Percentiles rank a stretch among this genome's conserved stretches.
Conservation (phyloP, 1,140 invertebrate species). For the Heliothis subflexa region DNA sequence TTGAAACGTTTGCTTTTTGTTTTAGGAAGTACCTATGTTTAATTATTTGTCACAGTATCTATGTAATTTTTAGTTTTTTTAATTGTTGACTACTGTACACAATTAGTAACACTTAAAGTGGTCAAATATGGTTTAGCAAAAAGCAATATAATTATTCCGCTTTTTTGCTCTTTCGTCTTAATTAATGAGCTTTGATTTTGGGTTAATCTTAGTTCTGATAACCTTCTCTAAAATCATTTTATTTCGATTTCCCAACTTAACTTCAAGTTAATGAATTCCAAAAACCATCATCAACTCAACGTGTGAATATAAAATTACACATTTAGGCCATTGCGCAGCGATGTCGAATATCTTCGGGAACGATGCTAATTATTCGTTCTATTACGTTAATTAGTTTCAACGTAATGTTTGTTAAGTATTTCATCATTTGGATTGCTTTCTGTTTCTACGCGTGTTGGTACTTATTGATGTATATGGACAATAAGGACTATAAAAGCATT, state of each 20-base stretch:
- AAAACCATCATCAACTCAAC: background rate
- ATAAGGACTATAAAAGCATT: too few species aligned
- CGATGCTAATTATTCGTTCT: slow-evolving; percentile 19
- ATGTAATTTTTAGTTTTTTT: too few species aligned
- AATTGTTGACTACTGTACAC: too few species aligned
- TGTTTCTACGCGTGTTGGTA: background rate
- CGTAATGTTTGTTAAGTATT: background rate
- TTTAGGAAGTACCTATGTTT: background rate
- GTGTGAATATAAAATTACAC: slow-evolving; percentile 1
- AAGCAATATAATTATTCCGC: too few species aligned
- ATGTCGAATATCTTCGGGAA: slow-evolving; percentile 12
- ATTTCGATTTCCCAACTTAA: too few species aligned
- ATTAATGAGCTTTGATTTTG: too few species aligned
- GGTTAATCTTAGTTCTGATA: too few species aligned
- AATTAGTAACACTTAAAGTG: too few species aligned
- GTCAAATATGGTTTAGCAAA: too few species aligned
- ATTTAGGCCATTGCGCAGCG: slow-evolving; percentile 18
- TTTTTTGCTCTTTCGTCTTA: too few species aligned
- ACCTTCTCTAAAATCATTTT: too few species aligned
- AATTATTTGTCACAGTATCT: too few species aligned
- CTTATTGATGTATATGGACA: background rate
- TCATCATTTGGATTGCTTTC: background rate
- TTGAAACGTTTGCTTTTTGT: background rate
- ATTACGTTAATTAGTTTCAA: slow-evolving; percentile 6
- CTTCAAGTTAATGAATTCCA: background rate